Evolutionary conservation across 2,888 invertebrate species (phyloP).

Genomic region (Holacanthella duospinosa): DNA sequence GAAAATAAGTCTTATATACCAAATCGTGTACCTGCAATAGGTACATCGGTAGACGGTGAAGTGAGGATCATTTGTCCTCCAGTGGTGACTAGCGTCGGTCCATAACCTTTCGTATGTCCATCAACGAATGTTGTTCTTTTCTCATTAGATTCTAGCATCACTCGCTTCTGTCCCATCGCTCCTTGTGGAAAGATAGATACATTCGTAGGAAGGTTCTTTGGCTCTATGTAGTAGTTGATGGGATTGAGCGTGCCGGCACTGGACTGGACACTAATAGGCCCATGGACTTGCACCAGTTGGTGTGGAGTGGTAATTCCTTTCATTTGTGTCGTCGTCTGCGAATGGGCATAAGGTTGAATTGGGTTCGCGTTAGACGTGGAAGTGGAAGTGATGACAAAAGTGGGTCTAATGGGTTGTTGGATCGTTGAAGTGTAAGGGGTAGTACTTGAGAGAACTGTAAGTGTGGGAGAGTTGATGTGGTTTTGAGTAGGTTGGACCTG

Average conservation of each 20-base stretch:
- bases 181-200: background rate
- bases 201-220: background rate
- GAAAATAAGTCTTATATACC: no score
- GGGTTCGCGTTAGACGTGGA: conserved; percentile 14
- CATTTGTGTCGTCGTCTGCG: conserved; percentile 9
- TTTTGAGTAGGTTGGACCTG: background rate
- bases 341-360: conserved; percentile 13
- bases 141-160: no score
- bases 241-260: background rate
- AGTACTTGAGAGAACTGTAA: background rate
- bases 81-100: background rate
- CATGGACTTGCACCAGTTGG: conserved; percentile 32
- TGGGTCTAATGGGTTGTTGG: background rate
- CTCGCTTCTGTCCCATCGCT: no score
- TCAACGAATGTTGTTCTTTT: background rate
- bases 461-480: conserved; percentile 1
- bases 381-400: conserved; percentile 25
- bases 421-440: background rate
- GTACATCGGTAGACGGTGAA: background rate
- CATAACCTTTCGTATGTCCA: no score
- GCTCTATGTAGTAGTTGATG: background rate
- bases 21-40: no score
- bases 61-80: background rate
- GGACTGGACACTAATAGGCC: conserved; percentile 28
- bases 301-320: conserved; percentile 18